Evolutionary conservation across 2,113 vertebrate genomes (phyloP), one percentile per base, ranked within the genome.

Genomic region (Malurus cyaneus): DNA sequence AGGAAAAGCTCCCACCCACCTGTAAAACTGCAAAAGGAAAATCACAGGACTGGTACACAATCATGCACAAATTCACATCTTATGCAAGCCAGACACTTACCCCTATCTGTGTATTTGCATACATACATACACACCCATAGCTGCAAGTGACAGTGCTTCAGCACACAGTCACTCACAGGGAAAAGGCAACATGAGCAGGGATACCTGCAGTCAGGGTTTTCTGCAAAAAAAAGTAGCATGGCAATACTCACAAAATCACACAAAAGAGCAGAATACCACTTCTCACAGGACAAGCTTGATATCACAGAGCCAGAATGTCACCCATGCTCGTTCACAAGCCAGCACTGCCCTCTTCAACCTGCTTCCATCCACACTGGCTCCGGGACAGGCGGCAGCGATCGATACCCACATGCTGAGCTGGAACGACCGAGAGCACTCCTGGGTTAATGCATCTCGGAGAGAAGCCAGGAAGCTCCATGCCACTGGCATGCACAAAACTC

Each of bases 61-160:
- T 5, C 31, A 32, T 2, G 9, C 15, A 53, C 0, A 1, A 81
- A 47, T 29, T 71, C 56, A 77, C n/a, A 24, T 80, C 17, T 61
- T 42, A 26, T 0, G 5, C 13, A 70, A 26, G 36, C 15, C 25
- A 32, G 32, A 29, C 39, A 24, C 17, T 39, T 12, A 31, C 5
- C 9, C 28, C 39, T 24, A 0, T 11, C 20, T 1, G 10, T 4
- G 4, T 15, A 20, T 5, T 7, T 2, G 0, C 8, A 26, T 29
- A 25, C 16, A 41, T 3, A 60, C 4, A 34, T 6, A 50, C 4
- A 34, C 6, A 44, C 6, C 18, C 3, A 9, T 1, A 46, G 24
- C 21, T 65, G 57, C 23, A 57, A 34, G 36, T 7, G 31, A 44
- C 2, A 2, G 32, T 34, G 17, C 23, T 32, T 80, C 24, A 72